Conservation (phyloP, 92 coral and sea anemone species). For the Phenganax subtilis region DNA sequence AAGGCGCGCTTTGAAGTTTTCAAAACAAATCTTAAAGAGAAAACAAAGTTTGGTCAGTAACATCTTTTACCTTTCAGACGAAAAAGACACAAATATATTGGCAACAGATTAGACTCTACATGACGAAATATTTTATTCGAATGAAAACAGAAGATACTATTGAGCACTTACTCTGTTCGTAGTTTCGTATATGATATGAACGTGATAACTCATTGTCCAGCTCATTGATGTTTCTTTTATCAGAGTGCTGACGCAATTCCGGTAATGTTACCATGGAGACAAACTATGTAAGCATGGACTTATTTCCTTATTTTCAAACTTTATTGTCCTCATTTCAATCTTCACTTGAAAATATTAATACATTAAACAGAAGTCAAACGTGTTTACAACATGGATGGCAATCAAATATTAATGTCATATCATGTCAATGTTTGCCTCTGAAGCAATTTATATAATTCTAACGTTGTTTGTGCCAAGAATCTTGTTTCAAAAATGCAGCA, state of each 20-base stretch:
- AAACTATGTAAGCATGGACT: not conserved
- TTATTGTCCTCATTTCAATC: not conserved
- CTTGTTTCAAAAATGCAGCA: too few relatives aligned
- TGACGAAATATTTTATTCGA: not conserved
- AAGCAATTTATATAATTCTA: too few relatives aligned
- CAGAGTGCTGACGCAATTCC: conserved; percentile 19
- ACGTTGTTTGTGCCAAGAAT: too few relatives aligned
- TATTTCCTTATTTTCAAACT: not conserved
- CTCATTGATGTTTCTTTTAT: conserved; percentile 17
- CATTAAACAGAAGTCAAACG: not conserved
- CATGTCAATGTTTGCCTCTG: too few relatives aligned
- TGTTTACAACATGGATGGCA: not conserved
- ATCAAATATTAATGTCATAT: not conserved
- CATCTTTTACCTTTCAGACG: not conserved
- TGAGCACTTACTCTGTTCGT: not conserved
- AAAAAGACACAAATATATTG: not conserved
- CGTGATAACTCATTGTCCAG: not conserved
- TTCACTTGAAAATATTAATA: not conserved
- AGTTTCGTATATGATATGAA: not conserved
- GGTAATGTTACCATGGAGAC: conserved; percentile 6
- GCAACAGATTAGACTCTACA: not conserved
- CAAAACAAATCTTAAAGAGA: conserved; percentile 15
- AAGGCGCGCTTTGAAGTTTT: conserved; percentile 29
- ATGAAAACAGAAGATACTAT: not conserved
- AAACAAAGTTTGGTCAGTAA: conserved; percentile 22